Base-by-base conservation (phyloP, 2,113 vertebrate species). In the Varanus komodoensis region DNA sequence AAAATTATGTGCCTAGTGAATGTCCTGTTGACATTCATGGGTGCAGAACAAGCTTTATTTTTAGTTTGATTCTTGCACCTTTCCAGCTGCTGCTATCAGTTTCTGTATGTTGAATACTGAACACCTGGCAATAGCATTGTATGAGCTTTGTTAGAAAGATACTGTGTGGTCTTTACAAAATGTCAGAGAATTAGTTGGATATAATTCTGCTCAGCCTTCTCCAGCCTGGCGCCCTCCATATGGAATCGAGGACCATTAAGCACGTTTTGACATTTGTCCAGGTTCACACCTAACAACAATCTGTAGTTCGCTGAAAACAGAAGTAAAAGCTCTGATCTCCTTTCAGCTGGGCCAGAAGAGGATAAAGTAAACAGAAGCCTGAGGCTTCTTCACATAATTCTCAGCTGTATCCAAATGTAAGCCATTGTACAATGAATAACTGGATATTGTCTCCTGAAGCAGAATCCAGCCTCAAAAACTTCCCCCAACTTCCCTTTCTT, bases 1-100 rank as follows among this genome's bases (percentile, higher is more conserved):
- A 87, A 89, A 93, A 80, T 9, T 86, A 8, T n/a, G 89, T 2
- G 34, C 90, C 80, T 83, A 87, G 44, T 57, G 52, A 93, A 75
- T 54, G 87, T 95, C 3, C 21, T 73, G 8, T 74, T 17, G 44
- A 87, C 2, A 9, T 8, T 78, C 32, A 82, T 29, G 6, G 14
- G 84, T 44, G 32, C 89, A 17, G 89, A 86, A 78, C 68, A 64
- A 29, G 77, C 67, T 83, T 48, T 85, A 81, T 81, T 89, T 83
- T 73, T 82, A 48, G 4, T 82, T 74, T 44, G 21, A 0, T 38
- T 6, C 88, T 93, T 86, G 32, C 89, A 79, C 83, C 34, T 78
- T 1, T 84, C 74, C 6, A 2, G 89, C 92, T 92, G 21, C 68
- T 87, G 57, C 75, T 12, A 91, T 67, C 54, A n/a, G 0, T 32